Evolutionary conservation across 1,140 invertebrate genomes (phyloP), one percentile per base, ranked within the genome.

Genomic region (Lepidostoma basale): DNA sequence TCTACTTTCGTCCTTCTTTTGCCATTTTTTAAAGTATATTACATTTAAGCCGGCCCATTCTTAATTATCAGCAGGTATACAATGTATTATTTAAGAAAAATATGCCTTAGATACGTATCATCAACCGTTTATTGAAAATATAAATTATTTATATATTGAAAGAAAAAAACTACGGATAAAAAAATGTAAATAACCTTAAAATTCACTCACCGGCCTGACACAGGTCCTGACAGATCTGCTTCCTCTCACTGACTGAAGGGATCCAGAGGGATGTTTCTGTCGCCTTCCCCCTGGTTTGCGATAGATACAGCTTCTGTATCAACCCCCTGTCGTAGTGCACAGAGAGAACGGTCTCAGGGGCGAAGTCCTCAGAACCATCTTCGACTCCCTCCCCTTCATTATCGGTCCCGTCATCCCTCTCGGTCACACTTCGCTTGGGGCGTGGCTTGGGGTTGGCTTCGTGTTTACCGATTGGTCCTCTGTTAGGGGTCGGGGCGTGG

Each of bases 171-270:
- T n/a, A n/a, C n/a, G n/a, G n/a, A n/a, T n/a, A n/a, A n/a, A n/a
- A n/a, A n/a, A n/a, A n/a, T n/a, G n/a, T n/a, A n/a, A n/a, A n/a
- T n/a, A n/a, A n/a, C n/a, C n/a, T n/a, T n/a, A 26, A 28, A 49
- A 60, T 40, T 25, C 9, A 65, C 70, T 62, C 54, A 62, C 80
- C 80, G 6, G 77, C 73, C 44, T 73, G 67, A 68, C 80, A 81
- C 62, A 81, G 75, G 30, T 78, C 76, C 36, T 74, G 71, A 74
- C 79, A 82, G 65, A 78, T 76, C 62, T 74, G 76, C 14, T 72
- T 74, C 73, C 73, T 69, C 59, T 76, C 73, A 16, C 66, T 64
- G 28, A 70, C 49, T 44, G 75, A 54, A 28, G 54, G 54, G 4
- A 22, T 36, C 36, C 58, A 59, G 18, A 3, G 4, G 30, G n/a